These are phyloP conservation scores for Prinia subflava DNA, from an alignment of 2,113 vertebrate species.

Conservation along the genomic window DNA sequence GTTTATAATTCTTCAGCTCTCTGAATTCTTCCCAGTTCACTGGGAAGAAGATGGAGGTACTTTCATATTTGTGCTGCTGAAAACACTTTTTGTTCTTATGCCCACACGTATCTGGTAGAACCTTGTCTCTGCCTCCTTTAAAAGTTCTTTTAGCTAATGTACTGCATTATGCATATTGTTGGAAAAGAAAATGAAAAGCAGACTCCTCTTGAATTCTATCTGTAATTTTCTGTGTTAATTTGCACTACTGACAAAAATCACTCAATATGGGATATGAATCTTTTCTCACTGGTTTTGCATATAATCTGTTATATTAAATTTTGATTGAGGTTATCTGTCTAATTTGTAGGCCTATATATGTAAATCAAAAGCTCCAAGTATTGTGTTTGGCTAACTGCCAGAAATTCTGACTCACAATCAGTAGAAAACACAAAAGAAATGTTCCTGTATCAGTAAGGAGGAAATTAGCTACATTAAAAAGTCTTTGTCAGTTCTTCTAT, in stretches of 20 bases:
- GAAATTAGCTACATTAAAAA: background rate
- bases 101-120: background rate
- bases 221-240: background rate
- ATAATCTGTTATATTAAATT: background rate
- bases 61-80: background rate
- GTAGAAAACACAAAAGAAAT: background rate
- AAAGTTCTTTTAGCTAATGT: background rate
- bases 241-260: background rate
- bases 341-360: background rate
- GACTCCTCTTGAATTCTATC: background rate
- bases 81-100: conserved; percentile 37
- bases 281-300: background rate
- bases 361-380: background rate
- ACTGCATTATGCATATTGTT: background rate
- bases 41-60: background rate
- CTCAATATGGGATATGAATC: background rate
- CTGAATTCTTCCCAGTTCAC: conserved; percentile 3
- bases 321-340: conserved; percentile 11
- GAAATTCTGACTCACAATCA: conserved; percentile 16
- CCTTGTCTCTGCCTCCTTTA: conserved; percentile 1
- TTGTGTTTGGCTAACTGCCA: conserved; percentile 7
- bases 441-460: background rate
- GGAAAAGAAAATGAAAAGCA: conserved; percentile 21
- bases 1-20: background rate
- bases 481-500: background rate